These are phyloP conservation scores for Lithophane semibrunnea DNA, from an alignment of 2,888 invertebrate species.

Conservation along the genomic window DNA sequence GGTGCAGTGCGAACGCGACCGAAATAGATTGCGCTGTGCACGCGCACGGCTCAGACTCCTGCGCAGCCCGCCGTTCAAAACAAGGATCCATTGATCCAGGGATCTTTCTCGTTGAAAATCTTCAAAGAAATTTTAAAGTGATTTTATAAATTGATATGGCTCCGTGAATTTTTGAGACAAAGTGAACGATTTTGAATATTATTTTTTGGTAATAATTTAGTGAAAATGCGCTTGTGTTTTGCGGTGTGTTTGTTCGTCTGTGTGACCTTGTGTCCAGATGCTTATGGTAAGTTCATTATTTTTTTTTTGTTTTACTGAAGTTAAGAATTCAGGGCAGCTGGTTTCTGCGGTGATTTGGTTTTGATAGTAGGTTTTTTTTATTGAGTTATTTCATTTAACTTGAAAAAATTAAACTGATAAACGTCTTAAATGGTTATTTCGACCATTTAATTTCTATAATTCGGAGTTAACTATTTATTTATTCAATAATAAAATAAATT, in stretches of 20 bases:
- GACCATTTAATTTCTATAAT: no score
- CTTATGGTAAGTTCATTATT: slow-evolving; percentile 68
- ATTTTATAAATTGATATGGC: slow-evolving; percentile 61
- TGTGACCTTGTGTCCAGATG: slow-evolving; percentile 68
- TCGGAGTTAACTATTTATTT: not conserved
- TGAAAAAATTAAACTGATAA: not conserved
- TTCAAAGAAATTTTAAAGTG: slow-evolving; percentile 26
- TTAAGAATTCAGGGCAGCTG: not conserved
- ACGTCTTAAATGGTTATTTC: not conserved
- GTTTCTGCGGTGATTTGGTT: not conserved
- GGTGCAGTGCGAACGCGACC: slow-evolving; percentile 80
- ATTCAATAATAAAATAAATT: not conserved
- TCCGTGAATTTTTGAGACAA: slow-evolving; percentile 50
- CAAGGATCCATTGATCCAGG: slow-evolving; percentile 78
- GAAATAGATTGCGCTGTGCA: slow-evolving; percentile 85
- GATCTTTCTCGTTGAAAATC: slow-evolving; percentile 55
- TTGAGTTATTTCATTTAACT: not conserved
- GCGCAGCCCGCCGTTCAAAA: slow-evolving; percentile 73
- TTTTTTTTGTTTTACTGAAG: not conserved
- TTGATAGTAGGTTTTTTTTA: not conserved
- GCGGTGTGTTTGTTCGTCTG: slow-evolving; percentile 67
- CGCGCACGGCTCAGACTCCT: slow-evolving; percentile 80
- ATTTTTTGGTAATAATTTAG: slow-evolving; percentile 55
- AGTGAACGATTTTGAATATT: slow-evolving; percentile 42
- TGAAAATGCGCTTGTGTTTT: slow-evolving; percentile 72